Evolutionary conservation across 2,797 vertebrate species (phyloP), one percentile per base, ranked within the genome.

Genomic region (Gadopsis marmoratus): DNA sequence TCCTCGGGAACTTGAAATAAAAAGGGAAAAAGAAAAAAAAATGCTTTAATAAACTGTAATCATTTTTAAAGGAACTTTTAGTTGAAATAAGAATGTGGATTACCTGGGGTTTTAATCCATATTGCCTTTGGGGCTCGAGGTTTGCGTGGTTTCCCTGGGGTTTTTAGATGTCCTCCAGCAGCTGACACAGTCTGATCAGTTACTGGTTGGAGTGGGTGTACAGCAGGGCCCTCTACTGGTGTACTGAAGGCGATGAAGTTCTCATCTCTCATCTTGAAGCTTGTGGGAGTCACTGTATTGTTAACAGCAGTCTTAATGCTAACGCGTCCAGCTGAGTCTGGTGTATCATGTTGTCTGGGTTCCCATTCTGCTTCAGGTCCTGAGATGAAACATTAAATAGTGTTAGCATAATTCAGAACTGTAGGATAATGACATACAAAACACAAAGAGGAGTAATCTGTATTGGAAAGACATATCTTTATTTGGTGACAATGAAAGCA

Each of bases 291-390:
- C 90, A 82, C 41, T 3, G 82, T 19, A n/a, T 90, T 88, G 50
- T 86, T 53, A 41, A 79, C 53, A 31, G 79, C 48, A 16, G 78
- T 80, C 76, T 88, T 90, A 10, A 81, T 81, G 61, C 73, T 53
- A 35, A 80, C 31, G 35, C 72, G 79, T 78, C 86, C 89, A 69
- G 86, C 79, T 5, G 91, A 91, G 87, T 95, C 96, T 4, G 96
- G 90, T 64, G 95, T 91, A 67, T 96, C 96, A 45, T 91, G 95
- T n/a, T 95, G 87, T 73, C 91, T 94, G 65, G 89, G 83, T 51
- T 83, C 81, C 80, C 92, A 94, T 64, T 92, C 95, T n/a, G 90
- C 92, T 71, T 95, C 78, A 67, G 89, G 55, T 68, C 54, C 91
- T 93, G 71, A 82, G 45, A 76, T 6, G 16, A 78, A 83, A 84